Base-by-base conservation (phyloP, 2,888 invertebrate species). In the Panzeria rudis region DNA sequence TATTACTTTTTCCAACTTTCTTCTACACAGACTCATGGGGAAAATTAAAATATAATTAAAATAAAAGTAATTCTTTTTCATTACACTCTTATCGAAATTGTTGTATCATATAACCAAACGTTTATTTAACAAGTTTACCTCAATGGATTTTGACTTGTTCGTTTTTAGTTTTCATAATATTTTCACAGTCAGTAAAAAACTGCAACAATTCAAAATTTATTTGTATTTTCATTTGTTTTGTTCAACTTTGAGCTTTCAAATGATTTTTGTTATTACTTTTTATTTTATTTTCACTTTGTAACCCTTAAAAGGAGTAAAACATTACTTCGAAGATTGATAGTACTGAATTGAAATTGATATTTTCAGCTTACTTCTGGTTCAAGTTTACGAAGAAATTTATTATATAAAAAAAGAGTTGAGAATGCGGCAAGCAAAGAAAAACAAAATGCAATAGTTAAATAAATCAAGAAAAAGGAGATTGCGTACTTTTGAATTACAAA, bases 251-350 rank as follows among this genome's bases (percentile, higher is more conserved):
- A 52, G 41, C 64, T 84, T 59, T 64, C n/a, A 61, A 76, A 71
- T 23, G 7, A 52, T 44, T 54, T 54, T 56, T 35, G 20, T 9
- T 17, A 6, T 17, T 66, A 59, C 35, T 47, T 73, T 69, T 62
- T 44, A 41, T 13, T 2, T 3, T 35, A 2, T 35, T 17, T 56
- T 25, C 20, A 61, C 41, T 52, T 38, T 59, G 47, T 44, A 50
- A 41, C 59, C 59, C 17, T 47, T 17, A 38, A 68, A 59, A 23
- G 38, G n/a, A 23, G 62, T 66, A 54, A 78, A 61, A 79, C 72
- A 76, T 52, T 59, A 76, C 76, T 72, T 76, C n/a, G 47, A 71
- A 79, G 75, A 84, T 84, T 84, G 80, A 84, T 80, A 72, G 80
- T 72, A 71, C 41, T 75, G 66, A 80, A 80, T 41, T 44, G 71